Evolutionary conservation across 1,140 invertebrate species (phyloP).

Genomic region (Hydropsyche tenuis): DNA sequence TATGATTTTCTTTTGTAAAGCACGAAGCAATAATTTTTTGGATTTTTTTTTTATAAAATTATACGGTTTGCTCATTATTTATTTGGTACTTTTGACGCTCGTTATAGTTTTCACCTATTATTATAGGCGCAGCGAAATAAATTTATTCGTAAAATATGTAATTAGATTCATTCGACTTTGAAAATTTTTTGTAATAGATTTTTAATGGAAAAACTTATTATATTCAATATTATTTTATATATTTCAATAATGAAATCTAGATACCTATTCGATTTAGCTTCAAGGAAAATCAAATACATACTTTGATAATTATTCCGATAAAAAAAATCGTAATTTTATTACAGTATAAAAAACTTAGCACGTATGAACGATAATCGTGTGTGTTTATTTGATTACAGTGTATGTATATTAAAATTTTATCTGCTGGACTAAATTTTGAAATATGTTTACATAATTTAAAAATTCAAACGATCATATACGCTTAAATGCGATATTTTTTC

Average conservation of each 20-base stretch:
- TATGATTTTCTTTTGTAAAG: not conserved
- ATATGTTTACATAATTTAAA: slow-evolving; percentile 2
- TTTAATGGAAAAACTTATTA: too few species aligned
- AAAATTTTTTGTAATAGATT: too few species aligned
- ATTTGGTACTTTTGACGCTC: not conserved
- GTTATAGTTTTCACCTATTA: slow-evolving; percentile 14
- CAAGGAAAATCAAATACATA: too few species aligned
- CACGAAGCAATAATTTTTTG: not conserved
- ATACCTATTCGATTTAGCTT: too few species aligned
- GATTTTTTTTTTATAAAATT: slow-evolving; percentile 6
- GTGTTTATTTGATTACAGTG: not conserved
- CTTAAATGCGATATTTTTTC: not conserved
- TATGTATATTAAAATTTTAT: not conserved
- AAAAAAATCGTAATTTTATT: too few species aligned
- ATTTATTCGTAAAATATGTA: not conserved
- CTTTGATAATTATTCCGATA: too few species aligned
- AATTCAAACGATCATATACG: not conserved
- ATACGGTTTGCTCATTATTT: not conserved
- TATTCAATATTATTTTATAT: too few species aligned
- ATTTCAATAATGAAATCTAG: too few species aligned
- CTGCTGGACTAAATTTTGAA: not conserved
- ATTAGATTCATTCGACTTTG: not conserved
- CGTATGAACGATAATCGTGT: too few species aligned
- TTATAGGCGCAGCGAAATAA: slow-evolving; percentile 9
- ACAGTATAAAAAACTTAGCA: too few species aligned